A percentile compares a stretch with the other conserved stretches of the same genome.
phyloP scores from a whole-genome alignment of 1,140 invertebrate species.

The Eumaeus atala region DNA sequence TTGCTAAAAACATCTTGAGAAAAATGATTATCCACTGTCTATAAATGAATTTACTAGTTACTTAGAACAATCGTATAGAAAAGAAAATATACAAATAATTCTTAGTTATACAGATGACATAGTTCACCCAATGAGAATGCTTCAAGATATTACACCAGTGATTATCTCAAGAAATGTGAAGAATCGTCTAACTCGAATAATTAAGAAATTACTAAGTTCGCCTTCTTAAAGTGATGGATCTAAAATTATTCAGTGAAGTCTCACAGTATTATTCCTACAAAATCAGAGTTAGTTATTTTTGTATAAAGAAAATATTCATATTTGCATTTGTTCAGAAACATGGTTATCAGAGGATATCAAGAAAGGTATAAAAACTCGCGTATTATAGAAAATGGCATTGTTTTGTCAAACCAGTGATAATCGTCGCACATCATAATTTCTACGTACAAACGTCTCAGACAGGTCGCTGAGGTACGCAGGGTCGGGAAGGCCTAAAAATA shows the following conservation, averaged over 20 bases:
- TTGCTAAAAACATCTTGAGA: too few species aligned
- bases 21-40: background rate
- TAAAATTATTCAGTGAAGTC: slow-evolving; percentile 9
- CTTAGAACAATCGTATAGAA: slow-evolving; percentile 5
- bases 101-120: slow-evolving; percentile 6
- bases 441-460: too few species aligned
- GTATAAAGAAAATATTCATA: background rate
- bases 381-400: too few species aligned
- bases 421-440: too few species aligned
- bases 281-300: slow-evolving; percentile 2
- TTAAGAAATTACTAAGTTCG: slow-evolving; percentile 3
- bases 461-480: too few species aligned
- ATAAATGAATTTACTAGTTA: background rate
- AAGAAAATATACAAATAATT: slow-evolving; percentile 5
- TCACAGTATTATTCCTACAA: slow-evolving; percentile 3
- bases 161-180: background rate
- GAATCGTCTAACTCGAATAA: slow-evolving; percentile 6
- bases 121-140: background rate
- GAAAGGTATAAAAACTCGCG: too few species aligned
- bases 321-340: slow-evolving; percentile 4
- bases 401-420: too few species aligned
- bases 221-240: background rate
- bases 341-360: too few species aligned
- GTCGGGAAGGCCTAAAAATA: too few species aligned
- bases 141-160: background rate